Percentiles rank a stretch among this genome's conserved stretches.
These are phyloP conservation scores for Euschistus heros DNA, from an alignment of 1,140 invertebrate genomes.

Conservation along the genomic window DNA sequence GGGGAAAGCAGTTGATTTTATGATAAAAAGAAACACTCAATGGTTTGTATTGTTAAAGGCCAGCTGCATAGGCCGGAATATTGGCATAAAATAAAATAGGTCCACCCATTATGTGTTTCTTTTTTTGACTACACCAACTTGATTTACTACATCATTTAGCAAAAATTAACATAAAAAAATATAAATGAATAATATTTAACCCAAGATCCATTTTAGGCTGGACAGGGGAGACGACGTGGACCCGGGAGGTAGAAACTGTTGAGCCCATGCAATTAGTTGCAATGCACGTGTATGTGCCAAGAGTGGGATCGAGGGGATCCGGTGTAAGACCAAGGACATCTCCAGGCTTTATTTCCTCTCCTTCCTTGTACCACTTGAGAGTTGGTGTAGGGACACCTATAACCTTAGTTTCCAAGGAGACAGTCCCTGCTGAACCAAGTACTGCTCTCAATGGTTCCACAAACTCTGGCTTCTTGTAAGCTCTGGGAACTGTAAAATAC, in stretches of 20 bases:
- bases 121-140: not conserved
- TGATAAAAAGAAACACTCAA: too few species aligned
- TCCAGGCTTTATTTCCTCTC: slow-evolving; percentile 73
- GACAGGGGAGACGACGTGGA: slow-evolving; percentile 42
- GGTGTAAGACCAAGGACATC: slow-evolving; percentile 76
- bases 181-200: not conserved
- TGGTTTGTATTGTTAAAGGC: too few species aligned
- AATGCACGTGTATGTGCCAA: slow-evolving; percentile 75
- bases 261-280: slow-evolving; percentile 79
- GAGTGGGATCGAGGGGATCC: slow-evolving; percentile 63
- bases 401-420: slow-evolving; percentile 80
- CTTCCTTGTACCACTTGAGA: slow-evolving; percentile 73
- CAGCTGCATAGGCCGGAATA: too few species aligned
- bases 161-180: not conserved
- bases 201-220: slow-evolving; percentile 2
- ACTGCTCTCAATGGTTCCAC: slow-evolving; percentile 68
- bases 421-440: slow-evolving; percentile 74
- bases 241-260: slow-evolving; percentile 63
- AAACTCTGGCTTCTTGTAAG: slow-evolving; percentile 77
- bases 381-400: slow-evolving; percentile 73
- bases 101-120: too few species aligned
- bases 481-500: slow-evolving; percentile 64
- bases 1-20: too few species aligned
- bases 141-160: not conserved
- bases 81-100: too few species aligned